phyloP scores from a whole-genome alignment of 2,113 vertebrate species.

The Scomber japonicus region DNA sequence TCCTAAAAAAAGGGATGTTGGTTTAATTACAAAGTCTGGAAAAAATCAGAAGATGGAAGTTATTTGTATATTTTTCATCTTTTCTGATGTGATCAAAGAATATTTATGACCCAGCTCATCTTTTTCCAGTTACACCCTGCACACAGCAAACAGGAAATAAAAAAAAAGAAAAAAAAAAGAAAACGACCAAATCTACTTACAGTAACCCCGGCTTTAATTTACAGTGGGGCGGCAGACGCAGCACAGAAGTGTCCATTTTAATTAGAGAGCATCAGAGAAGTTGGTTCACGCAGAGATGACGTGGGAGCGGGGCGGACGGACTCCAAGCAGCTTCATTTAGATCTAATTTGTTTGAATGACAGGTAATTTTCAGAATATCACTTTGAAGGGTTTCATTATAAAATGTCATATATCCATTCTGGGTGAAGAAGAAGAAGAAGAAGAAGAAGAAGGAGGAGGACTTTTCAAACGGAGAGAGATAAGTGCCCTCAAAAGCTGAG shows the following conservation, averaged over 20 bases:
- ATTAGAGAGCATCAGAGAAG: conserved; percentile 52
- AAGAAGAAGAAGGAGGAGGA: conserved; percentile 14
- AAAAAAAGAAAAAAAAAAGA: no score
- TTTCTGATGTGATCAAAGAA: no score
- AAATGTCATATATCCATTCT: conserved; percentile 58
- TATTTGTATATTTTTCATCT: no score
- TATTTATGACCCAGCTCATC: neutral
- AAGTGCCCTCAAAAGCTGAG: conserved; percentile 52
- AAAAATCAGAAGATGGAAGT: no score
- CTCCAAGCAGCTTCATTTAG: conserved; percentile 68
- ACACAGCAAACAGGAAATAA: neutral
- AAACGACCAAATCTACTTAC: conserved; percentile 1
- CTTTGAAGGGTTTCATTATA: conserved; percentile 67
- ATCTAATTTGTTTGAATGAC: conserved; percentile 73
- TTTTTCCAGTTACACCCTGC: neutral
- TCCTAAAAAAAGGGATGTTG: no score
- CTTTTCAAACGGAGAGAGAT: conserved; percentile 33
- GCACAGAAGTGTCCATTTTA: conserved; percentile 50
- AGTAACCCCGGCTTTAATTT: conserved; percentile 24
- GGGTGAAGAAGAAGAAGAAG: conserved; percentile 45
- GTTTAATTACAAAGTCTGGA: no score
- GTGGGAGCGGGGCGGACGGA: conserved; percentile 35
- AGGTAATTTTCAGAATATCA: conserved; percentile 63
- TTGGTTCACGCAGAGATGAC: conserved; percentile 29
- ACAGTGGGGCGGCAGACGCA: conserved; percentile 12